phyloP scores from a whole-genome alignment of 2,113 vertebrate species.

The Centropus bengalensis region DNA sequence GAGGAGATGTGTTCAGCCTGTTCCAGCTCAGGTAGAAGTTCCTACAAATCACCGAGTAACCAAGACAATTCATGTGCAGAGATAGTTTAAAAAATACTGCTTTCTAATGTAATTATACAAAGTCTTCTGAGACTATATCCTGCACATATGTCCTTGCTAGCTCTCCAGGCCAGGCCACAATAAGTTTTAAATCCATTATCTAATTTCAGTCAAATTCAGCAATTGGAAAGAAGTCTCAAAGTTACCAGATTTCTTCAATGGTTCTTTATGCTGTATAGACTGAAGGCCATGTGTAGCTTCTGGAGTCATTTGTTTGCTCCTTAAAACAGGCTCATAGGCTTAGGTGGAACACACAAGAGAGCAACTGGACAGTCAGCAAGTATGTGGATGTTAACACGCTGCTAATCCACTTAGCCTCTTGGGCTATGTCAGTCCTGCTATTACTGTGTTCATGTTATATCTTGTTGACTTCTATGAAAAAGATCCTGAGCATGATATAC shows the following conservation, averaged over 20 bases:
- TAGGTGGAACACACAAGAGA: not conserved
- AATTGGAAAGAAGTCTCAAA: not conserved
- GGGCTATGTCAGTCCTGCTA: not conserved
- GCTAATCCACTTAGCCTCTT: not conserved
- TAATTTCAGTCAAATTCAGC: not conserved
- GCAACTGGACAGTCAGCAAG: not conserved
- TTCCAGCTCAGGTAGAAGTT: not conserved
- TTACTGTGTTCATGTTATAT: not conserved
- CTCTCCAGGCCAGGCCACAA: rapidly evolving
- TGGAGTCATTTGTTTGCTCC: not conserved
- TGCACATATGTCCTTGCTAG: not conserved
- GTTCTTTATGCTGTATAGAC: not conserved
- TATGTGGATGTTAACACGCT: not conserved
- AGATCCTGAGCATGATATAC: not conserved
- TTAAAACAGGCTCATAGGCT: not conserved
- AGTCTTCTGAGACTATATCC: not conserved
- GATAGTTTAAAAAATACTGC: not conserved
- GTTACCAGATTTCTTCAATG: not conserved
- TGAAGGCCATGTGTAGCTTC: not conserved
- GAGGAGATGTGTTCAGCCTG: not conserved
- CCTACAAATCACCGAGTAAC: not conserved
- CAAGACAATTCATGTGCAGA: not conserved
- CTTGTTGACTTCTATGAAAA: not conserved
- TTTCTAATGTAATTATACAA: not conserved
- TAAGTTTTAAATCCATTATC: not conserved